phyloP scores from a whole-genome alignment of 2,888 invertebrate genomes.

The Cepaea hortensis region DNA sequence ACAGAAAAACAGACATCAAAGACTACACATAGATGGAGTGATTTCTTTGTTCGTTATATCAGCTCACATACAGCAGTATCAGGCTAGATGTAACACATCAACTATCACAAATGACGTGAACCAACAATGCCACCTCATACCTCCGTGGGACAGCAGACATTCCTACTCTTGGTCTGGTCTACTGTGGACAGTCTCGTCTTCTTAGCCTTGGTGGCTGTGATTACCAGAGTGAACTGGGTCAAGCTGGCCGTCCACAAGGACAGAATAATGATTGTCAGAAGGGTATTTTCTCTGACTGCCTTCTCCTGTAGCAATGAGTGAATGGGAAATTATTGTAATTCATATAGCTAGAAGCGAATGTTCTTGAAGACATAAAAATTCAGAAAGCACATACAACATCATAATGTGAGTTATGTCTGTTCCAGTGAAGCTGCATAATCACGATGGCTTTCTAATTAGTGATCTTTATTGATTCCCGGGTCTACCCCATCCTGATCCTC shows the following conservation, averaged over 20 bases:
- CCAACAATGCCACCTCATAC: constrained; percentile 2
- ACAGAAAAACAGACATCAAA: too few species aligned
- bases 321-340: neutral
- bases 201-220: constrained; percentile 70
- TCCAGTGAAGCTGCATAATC: too few species aligned
- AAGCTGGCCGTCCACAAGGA: constrained; percentile 74
- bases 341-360: too few species aligned
- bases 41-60: too few species aligned
- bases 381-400: too few species aligned
- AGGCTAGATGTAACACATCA: too few species aligned
- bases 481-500: neutral
- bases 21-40: too few species aligned
- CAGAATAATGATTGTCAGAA: constrained; percentile 79
- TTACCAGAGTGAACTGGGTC: constrained; percentile 79
- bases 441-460: neutral
- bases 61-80: too few species aligned
- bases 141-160: constrained; percentile 53
- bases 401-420: too few species aligned
- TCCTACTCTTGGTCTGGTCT: constrained; percentile 2
- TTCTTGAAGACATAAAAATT: too few species aligned
- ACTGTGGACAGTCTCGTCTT: constrained; percentile 61
- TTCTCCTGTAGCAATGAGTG: constrained; percentile 60
- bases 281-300: constrained; percentile 80
- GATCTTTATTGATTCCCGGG: neutral
- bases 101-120: neutral